Evolutionary conservation across 2,113 vertebrate species (phyloP), one percentile per base, ranked within the genome.

Genomic region (Oryzias celebensis): DNA sequence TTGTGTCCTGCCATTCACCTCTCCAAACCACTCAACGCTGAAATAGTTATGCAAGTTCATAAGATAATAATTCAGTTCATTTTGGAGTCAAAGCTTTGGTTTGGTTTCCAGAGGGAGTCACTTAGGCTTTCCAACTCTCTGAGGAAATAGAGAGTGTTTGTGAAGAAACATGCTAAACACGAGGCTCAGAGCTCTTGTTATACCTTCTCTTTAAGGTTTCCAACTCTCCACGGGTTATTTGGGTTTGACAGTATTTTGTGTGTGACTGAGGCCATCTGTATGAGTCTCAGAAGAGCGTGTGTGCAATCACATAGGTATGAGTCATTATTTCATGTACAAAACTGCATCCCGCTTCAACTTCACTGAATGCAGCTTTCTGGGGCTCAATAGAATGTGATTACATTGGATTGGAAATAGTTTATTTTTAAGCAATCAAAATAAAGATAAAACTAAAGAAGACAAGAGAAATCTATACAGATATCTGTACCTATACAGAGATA

Each of bases 141-240:
- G 31, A 62, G 69, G 77, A 75, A 20, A 74, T 50, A 42, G 22
- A 60, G 31, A 65, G 23, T 48, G 62, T 65, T 68, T 64, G 68
- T 75, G 31, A 62, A 50, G 64, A 62, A 50, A 23, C 31, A 28
- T 62, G 48, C 52, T 62, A 48, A 75, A 45, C 41, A 68, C 36
- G 56, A 77, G 22, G 55, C 78, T 74, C 22, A 2, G 13, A 78
- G 69, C 72, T 52, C 54, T 47, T 52, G n/a, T 44, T 60, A 74
- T 43, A 51, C 58, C 66, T 75, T 68, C 54, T 61, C n/a, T 68
- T 80, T 74, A 71, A 79, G 63, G 62, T 69, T 20, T 65, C 47
- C 48, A 53, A 56, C 70, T 54, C 60, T 64, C 51, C 44, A 48
- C 51, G 58, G 20, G 1, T 12, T 36, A 18, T 61, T 24, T 26